Percentiles rank a stretch among this genome's conserved stretches.
phyloP scores from a whole-genome alignment of 1,140 invertebrate species.

The Monomorium pharaonis region DNA sequence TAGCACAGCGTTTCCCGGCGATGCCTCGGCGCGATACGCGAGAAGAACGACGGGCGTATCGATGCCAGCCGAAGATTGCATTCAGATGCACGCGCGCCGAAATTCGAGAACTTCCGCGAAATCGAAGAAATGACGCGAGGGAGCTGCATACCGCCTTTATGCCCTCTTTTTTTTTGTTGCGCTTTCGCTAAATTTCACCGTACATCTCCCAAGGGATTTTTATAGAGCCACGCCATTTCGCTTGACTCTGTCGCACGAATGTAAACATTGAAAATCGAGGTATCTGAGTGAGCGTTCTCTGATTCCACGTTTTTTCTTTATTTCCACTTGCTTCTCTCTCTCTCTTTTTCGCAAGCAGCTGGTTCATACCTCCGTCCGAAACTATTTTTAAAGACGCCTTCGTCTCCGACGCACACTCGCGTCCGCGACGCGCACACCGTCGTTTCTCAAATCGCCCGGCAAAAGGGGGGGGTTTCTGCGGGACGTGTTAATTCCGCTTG shows the following conservation, averaged over 20 bases:
- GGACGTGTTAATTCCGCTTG: constrained; percentile 50
- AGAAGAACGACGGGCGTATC: constrained; percentile 64
- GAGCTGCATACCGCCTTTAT: neutral
- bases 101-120: constrained; percentile 70
- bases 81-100: constrained; percentile 52
- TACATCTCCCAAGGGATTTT: neutral
- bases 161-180: neutral
- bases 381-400: neutral
- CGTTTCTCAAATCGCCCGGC: constrained; percentile 17
- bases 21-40: constrained; percentile 46
- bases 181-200: neutral
- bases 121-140: constrained; percentile 15
- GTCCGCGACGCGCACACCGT: neutral
- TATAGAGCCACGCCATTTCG: neutral
- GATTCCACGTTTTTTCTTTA: neutral
- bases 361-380: no score
- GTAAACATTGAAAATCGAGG: neutral
- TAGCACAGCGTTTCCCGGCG: constrained; percentile 28
- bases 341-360: neutral
- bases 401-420: neutral
- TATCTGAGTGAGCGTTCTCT: neutral
- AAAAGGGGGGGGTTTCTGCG: constrained; percentile 25
- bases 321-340: neutral
- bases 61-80: constrained; percentile 72
- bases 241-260: neutral